Evolutionary conservation across 2,888 invertebrate genomes (phyloP), one percentile per base, ranked within the genome.

Genomic region (Lithophane socia): DNA sequence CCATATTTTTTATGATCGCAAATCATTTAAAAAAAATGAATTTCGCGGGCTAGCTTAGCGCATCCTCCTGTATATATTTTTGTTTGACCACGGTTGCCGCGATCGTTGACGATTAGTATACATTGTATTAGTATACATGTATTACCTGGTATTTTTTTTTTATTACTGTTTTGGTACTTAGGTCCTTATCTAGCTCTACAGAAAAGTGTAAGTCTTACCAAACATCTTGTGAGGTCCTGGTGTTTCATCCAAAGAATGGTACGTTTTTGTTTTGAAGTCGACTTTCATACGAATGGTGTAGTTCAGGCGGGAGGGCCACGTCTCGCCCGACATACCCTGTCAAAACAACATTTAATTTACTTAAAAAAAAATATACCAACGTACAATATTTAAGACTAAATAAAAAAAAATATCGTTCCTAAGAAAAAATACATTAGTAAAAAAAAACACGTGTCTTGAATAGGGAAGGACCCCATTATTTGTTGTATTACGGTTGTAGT

Each of bases 251-350:
- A 65, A 18, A 0, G 95, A 87, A 52, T 92, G 89, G 74, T 93
- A 94, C 0, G 91, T 86, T 64, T 93, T 89, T 0, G 97, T 97
- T 10, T 91, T 90, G 75, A 94, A 94, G 1, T 91, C 85, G 7
- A 89, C 87, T 21, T 94, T 94, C 79, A 97, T 95, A 7, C 97
- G 94, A 37, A 97, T 94, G 0, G 96, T 95, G 89, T 97, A 97
- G 56, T 93, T 90, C 5, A 97, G 88, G 3, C 85, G 90, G 0
- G 90, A 79, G 0, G 93, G 92, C 89, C 87, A 91, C 0, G 75
- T 73, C 0, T 82, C 83, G 0, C 73, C 88, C 0, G 84, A 69
- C 84, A 93, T 86, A 49, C 91, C 79, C 95, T 95, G 87, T 7
- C 29, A 65, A 81, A 5, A 69, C 12, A 65, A 72, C 8, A 13